These are phyloP conservation scores for Meloidogyne floridensis DNA, from an alignment of 1,140 invertebrate genomes.

Conservation along the genomic window DNA sequence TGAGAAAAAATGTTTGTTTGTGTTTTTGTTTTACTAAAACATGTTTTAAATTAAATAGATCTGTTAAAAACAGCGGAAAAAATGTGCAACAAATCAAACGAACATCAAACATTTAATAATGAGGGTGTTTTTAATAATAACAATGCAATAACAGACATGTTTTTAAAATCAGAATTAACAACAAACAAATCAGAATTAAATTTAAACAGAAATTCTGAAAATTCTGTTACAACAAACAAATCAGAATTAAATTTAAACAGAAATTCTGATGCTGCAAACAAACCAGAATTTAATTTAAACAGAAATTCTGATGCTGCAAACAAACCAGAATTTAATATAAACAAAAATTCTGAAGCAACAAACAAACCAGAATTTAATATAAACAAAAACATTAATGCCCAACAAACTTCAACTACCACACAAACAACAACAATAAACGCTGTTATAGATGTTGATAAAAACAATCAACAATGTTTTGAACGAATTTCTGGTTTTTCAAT, in stretches of 20 bases:
- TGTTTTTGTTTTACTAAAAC: neutral
- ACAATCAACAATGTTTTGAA: slow-evolving; percentile 49
- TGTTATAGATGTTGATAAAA: neutral
- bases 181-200: neutral
- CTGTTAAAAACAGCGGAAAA: slow-evolving; percentile 42
- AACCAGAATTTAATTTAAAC: neutral
- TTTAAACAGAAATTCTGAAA: no score
- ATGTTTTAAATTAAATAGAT: slow-evolving; percentile 29
- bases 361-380: neutral
- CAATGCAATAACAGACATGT: neutral
- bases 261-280: neutral
- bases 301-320: no score
- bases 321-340: no score
- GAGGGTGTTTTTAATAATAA: neutral
- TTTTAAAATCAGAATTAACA: neutral
- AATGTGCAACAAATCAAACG: slow-evolving; percentile 25
- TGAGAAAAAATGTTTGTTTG: slow-evolving; percentile 46
- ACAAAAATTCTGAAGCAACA: neutral
- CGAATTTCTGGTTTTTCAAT: slow-evolving; percentile 53
- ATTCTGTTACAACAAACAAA: neutral
- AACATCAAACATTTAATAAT: neutral
- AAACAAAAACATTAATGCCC: no score
- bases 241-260: neutral
- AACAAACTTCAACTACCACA: neutral
- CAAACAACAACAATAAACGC: slow-evolving; percentile 2